Base-by-base conservation (phyloP, 2,797 vertebrate genomes). In the Octomys mimax region DNA sequence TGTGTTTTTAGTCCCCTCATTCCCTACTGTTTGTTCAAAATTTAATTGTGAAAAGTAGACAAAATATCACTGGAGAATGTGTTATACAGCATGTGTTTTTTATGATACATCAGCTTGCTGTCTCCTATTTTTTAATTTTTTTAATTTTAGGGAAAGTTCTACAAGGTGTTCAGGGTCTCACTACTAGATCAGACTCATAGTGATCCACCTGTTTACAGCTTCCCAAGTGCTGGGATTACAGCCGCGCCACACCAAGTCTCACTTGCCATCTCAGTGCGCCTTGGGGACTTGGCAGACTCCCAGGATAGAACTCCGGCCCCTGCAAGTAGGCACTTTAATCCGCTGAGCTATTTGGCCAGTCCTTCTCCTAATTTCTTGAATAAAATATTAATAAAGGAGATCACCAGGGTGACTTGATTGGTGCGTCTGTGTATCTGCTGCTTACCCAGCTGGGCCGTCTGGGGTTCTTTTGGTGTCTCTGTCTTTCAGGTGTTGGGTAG, bases 211-310 rank as follows among this genome's bases (percentile, higher is more conserved):
- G 8, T 49, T 49, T 49, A 49, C 49, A 49, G 49, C 49, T 9
- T 49, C 49, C 49, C 8, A 49, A 10, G 49, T 9, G 9, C 49
- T 49, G 49, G 49, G 49, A 49, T 49, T 49, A 49, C 49, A 49
- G 49, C 11, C 1, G 6, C 6, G 2, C 11, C 49, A 8, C 2
- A 1, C 49, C 49, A 1, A 49, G 49, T 49, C 49, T 49, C 49
- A 49, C 8, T 49, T 49, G 49, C 11, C 49, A 10, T 49, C 9
- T 49, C 49, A 49, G 11, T 49, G 49, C 11, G 6, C 49, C 49
- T 11, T 49, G 49, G 49, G 49, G 49, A 9, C 49, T 9, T 9
- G 2, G 49, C 49, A 49, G 49, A 11, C 49, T 8, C 49, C 8
- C 8, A 9, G 49, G 49, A 49, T 49, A 9, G 49, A 49, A 49